Evolutionary conservation across 2,113 vertebrate species (phyloP).

Genomic region (Genyomyrus donnyi): DNA sequence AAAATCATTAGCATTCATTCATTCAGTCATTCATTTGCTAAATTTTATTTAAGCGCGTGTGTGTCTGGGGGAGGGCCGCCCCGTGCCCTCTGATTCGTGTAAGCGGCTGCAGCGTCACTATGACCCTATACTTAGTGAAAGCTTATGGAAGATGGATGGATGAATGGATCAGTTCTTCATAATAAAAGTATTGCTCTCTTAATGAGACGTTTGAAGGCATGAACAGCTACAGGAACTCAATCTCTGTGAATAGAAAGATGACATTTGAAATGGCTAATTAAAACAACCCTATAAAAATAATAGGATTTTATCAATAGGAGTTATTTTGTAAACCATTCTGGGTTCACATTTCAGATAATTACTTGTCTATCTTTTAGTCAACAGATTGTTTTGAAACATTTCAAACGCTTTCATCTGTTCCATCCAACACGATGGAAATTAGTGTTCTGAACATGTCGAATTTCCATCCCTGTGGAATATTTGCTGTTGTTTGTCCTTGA

Average conservation of each 20-base stretch:
- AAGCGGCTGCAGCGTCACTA: neutral
- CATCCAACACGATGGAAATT: neutral
- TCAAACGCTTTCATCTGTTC: neutral
- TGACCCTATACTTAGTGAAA: neutral
- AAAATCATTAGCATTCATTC: neutral
- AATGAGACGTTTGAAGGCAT: neutral
- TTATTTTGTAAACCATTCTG: neutral
- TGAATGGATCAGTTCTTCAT: neutral
- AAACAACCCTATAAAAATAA: neutral
- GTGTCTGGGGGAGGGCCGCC: neutral
- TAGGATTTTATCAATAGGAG: neutral
- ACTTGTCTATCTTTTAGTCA: neutral
- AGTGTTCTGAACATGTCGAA: neutral
- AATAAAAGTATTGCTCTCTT: neutral
- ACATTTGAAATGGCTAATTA: neutral
- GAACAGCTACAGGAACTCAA: neutral
- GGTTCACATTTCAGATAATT: neutral
- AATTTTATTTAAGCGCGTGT: neutral
- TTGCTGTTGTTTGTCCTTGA: slow-evolving; percentile 13
- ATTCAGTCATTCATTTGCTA: neutral
- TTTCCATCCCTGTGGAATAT: neutral
- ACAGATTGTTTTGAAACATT: neutral
- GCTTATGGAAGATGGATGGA: neutral
- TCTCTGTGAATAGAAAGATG: neutral
- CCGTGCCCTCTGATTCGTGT: neutral